Percentiles rank a stretch among this genome's conserved stretches.
phyloP scores from a whole-genome alignment of 2,888 invertebrate species.

The Melieria picta region DNA sequence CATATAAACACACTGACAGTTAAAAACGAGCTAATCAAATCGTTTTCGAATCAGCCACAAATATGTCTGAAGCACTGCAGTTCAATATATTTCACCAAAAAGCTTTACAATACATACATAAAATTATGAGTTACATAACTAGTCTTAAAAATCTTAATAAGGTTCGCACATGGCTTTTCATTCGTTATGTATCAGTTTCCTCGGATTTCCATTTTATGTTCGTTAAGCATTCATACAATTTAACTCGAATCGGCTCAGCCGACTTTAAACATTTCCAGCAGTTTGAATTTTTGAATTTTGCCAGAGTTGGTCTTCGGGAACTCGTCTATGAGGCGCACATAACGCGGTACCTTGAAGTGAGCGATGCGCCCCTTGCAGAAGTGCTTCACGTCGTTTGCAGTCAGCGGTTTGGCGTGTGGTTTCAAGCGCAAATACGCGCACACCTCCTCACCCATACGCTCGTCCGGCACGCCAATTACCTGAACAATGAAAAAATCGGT shows the following conservation, averaged over 20 bases:
- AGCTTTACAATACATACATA: background rate
- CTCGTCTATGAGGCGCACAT: slow-evolving; percentile 71
- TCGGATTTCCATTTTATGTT: too few species aligned
- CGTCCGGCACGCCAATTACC: slow-evolving; percentile 75
- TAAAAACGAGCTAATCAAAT: background rate
- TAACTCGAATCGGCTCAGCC: background rate
- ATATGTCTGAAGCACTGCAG: background rate
- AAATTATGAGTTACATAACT: background rate
- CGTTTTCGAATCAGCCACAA: background rate
- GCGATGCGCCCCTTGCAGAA: slow-evolving; percentile 76
- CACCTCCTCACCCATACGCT: slow-evolving; percentile 77
- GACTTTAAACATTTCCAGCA: slow-evolving; percentile 57
- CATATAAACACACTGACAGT: background rate
- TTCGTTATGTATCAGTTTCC: too few species aligned
- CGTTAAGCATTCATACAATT: too few species aligned
- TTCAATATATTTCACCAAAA: too few species aligned
- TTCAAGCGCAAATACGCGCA: slow-evolving; percentile 72
- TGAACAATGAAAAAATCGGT: slow-evolving; percentile 43
- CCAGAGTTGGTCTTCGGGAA: slow-evolving; percentile 81
- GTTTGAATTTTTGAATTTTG: slow-evolving; percentile 77
- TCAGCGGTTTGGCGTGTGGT: slow-evolving; percentile 60
- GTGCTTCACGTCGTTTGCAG: slow-evolving; percentile 69
- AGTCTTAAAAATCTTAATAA: background rate
- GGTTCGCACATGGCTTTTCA: too few species aligned
- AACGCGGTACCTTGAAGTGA: slow-evolving; percentile 79